Conservation (phyloP, 2,113 vertebrate genomes). For the Vanacampus margaritifer region DNA sequence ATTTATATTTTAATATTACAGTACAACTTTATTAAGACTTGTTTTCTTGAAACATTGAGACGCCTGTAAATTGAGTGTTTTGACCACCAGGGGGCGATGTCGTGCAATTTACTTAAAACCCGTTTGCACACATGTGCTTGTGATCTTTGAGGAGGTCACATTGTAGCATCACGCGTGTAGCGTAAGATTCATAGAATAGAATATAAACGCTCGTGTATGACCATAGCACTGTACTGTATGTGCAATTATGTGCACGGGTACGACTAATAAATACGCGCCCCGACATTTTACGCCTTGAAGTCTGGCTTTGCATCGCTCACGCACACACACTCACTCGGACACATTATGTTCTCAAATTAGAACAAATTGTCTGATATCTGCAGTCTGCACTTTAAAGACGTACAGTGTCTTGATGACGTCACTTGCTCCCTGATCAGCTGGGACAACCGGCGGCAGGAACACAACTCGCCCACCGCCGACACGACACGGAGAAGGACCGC, state of each 20-base stretch:
- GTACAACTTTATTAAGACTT: not conserved
- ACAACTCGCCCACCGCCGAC: not conserved
- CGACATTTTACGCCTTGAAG: not conserved
- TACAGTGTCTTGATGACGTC: slow-evolving; percentile 52
- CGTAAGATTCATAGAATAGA: not conserved
- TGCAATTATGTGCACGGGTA: not conserved
- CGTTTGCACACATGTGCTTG: not conserved
- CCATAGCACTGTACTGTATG: not conserved
- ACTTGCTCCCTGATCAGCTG: slow-evolving; percentile 24
- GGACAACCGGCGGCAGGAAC: not conserved
- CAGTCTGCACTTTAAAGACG: not conserved
- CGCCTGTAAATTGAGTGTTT: not conserved
- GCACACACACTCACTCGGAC: not conserved
- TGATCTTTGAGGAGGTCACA: not conserved
- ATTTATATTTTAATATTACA: too few species aligned
- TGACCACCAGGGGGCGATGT: slow-evolving; percentile 30
- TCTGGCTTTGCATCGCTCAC: not conserved
- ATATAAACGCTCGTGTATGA: not conserved
- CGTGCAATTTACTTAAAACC: slow-evolving; percentile 12
- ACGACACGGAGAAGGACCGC: not conserved
- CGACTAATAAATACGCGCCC: not conserved
- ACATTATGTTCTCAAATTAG: not conserved
- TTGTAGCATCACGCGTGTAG: not conserved
- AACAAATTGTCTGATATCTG: not conserved
- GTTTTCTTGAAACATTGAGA: not conserved